A percentile compares a stretch with the other conserved stretches of the same genome.
Conservation (phyloP, 2,113 vertebrate genomes). For the Sylvia atricapilla region DNA sequence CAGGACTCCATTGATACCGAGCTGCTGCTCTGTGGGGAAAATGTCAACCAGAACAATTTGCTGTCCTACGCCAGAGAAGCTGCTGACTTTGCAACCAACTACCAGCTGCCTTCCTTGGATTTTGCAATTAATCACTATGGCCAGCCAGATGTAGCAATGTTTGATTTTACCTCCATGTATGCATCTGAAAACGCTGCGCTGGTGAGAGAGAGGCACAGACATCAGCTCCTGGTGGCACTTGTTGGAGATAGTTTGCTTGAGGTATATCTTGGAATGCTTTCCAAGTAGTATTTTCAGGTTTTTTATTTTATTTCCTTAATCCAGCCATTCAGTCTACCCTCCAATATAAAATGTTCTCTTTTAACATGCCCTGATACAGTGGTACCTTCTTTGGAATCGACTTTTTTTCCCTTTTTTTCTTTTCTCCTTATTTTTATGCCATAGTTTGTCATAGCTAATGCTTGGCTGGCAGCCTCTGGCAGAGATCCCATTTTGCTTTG, state of each 20-base stretch:
- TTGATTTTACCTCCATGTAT: constrained; percentile 97
- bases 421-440: neutral
- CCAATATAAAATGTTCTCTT: neutral
- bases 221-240: constrained; percentile 88
- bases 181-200: constrained; percentile 94
- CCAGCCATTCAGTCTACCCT: neutral
- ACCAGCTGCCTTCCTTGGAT: constrained; percentile 93
- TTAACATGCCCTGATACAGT: neutral
- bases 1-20: constrained; percentile 92
- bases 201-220: constrained; percentile 86
- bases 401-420: rapidly evolving
- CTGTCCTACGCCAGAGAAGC: constrained; percentile 92
- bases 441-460: neutral
- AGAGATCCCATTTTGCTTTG: neutral
- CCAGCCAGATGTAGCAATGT: constrained; percentile 96
- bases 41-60: constrained; percentile 91
- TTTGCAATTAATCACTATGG: constrained; percentile 92
- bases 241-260: constrained; percentile 96
- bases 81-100: constrained; percentile 94
- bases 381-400: neutral
- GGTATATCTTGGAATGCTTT: constrained; percentile 71
- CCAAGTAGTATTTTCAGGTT: neutral
- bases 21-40: constrained; percentile 85
- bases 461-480: neutral
- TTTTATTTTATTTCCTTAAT: neutral